Evolutionary conservation across 2,888 invertebrate genomes (phyloP), one percentile per base, ranked within the genome.

Genomic region (Drosophila kanekoi): DNA sequence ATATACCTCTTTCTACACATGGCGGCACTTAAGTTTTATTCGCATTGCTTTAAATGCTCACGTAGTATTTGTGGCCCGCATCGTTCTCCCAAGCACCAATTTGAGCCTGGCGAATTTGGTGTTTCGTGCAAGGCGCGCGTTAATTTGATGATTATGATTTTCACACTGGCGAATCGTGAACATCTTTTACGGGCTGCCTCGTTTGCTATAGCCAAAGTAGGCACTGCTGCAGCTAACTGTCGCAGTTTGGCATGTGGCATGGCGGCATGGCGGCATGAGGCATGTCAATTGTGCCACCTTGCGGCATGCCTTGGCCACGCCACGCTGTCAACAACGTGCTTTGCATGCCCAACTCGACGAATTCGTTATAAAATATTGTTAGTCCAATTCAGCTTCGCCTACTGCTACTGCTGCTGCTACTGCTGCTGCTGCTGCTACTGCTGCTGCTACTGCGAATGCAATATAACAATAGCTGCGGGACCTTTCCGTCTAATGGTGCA

Each of bases 61-160:
- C 89, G 84, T 77, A 49, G 49, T 79, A 65, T 79, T 79, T 67
- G 76, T 57, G 54, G 4, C 37, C 54, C 44, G 48, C 35, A 13
- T 11, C 35, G 58, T 62, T 60, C 53, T 23, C 58, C 63, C 57
- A 76, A 76, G 43, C 70, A 65, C 49, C 84, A 64, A 73, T 87
- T 87, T 83, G 87, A 67, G 63, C 58, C 83, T 51, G 68, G 60
- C 78, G 65, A 84, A 81, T 77, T 77, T 68, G 57, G 64, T 71
- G 14, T 61, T 40, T 57, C 61, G 44, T 48, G 58, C 40, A 33
- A 35, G 53, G 51, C 53, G 33, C 67, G 71, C 84, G 70, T 89
- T 84, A 83, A 89, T 83, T 83, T 87, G 71, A 89, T 71, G 89
- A 87, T 89, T 84, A 84, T 84, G 81, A 87, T 87, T 84, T 89